A percentile compares a stretch with the other conserved stretches of the same genome.
These are phyloP conservation scores for Propsilocerus akamusi DNA, from an alignment of 1,140 invertebrate species.

Conservation along the genomic window DNA sequence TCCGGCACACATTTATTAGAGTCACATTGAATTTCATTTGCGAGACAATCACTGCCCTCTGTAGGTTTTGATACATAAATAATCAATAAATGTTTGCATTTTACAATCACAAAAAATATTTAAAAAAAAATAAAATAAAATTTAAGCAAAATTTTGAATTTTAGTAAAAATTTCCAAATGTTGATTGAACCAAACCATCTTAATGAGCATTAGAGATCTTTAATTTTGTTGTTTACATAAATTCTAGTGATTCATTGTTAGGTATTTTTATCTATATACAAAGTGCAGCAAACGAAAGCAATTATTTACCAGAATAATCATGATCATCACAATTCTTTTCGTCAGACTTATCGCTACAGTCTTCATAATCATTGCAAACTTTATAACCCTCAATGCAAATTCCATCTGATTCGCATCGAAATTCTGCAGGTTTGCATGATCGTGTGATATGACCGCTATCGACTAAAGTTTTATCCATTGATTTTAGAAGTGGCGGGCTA, in stretches of 20 bases:
- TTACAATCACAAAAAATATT: too few species aligned
- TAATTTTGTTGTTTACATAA: too few species aligned
- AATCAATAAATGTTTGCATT: too few species aligned
- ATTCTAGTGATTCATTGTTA: too few species aligned
- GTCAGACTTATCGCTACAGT: slow-evolving; percentile 71
- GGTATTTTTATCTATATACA: too few species aligned
- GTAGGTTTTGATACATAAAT: too few species aligned
- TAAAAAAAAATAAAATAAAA: too few species aligned
- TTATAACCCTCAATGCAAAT: slow-evolving; percentile 15
- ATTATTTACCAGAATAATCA: neutral
- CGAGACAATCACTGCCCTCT: slow-evolving; percentile 1
- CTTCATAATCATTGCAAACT: slow-evolving; percentile 57
- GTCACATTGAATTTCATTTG: slow-evolving; percentile 24
- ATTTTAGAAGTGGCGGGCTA: neutral
- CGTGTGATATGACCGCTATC: neutral
- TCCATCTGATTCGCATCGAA: slow-evolving; percentile 16
- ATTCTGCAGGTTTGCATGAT: slow-evolving; percentile 9
- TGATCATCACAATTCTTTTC: slow-evolving; percentile 45
- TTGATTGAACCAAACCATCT: too few species aligned
- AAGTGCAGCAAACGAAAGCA: too few species aligned
- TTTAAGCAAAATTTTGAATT: too few species aligned
- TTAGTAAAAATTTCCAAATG: too few species aligned
- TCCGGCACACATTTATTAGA: slow-evolving; percentile 26
- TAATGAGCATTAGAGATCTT: too few species aligned
- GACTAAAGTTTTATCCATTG: neutral